phyloP scores from a whole-genome alignment of 2,797 vertebrate species.

The Melanogrammus aeglefinus region DNA sequence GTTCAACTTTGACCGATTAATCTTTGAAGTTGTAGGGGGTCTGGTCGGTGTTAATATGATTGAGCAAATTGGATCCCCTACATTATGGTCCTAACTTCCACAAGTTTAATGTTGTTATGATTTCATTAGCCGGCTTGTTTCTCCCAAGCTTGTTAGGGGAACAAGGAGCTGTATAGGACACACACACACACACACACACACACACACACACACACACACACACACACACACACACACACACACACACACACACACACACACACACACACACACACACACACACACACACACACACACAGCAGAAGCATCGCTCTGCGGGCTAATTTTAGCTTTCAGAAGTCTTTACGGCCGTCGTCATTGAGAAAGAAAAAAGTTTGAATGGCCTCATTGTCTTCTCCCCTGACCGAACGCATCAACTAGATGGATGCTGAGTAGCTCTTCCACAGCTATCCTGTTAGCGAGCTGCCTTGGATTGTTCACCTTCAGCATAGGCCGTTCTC shows the following conservation, averaged over 20 bases:
- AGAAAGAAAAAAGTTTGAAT: constrained; percentile 55
- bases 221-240: background rate
- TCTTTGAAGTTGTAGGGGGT: constrained; percentile 46
- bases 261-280: too few species aligned
- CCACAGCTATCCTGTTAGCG: background rate
- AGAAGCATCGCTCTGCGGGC: constrained; percentile 8
- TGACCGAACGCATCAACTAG: constrained; percentile 58
- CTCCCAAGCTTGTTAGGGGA: constrained; percentile 52
- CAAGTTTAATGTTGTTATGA: constrained; percentile 49
- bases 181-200: constrained; percentile 39
- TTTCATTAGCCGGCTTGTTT: constrained; percentile 58
- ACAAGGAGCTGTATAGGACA: constrained; percentile 61
- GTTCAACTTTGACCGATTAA: constrained; percentile 49
- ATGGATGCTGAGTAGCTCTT: background rate
- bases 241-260: too few species aligned
- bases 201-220: constrained; percentile 6
- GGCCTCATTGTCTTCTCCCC: constrained; percentile 62
- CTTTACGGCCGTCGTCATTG: constrained; percentile 48
- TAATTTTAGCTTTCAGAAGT: constrained; percentile 56
- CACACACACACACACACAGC: constrained; percentile 35
- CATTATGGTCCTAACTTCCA: constrained; percentile 45
- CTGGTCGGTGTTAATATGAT: constrained; percentile 54
- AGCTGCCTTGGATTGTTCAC: background rate
- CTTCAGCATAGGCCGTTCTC: background rate
- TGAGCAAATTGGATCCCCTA: constrained; percentile 46